Evolutionary conservation across 2,797 vertebrate genomes (phyloP), one percentile per base, ranked within the genome.

Genomic region (Pagetopsis macropterus): DNA sequence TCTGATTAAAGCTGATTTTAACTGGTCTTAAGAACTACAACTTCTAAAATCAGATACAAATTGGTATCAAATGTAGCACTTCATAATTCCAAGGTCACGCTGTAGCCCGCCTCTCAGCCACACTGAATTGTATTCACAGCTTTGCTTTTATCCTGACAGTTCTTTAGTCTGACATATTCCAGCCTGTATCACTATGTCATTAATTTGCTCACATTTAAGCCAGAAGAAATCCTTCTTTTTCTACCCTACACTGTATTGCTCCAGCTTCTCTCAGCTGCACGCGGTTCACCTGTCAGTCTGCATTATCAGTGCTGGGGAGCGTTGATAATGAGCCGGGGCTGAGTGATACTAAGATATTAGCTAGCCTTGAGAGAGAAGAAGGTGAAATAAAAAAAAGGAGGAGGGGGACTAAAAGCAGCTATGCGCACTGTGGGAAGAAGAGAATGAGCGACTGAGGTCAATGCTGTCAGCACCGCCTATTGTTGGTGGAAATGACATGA

Each of bases 171-270:
- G 63, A 85, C 78, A 84, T 81, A 7, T 78, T 90, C 82, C 71
- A 65, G 81, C 78, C 83, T 66, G 68, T 77, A 78, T 89, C 73
- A 69, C 81, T 58, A 57, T 87, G 84, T 86, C 86, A 87, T 86
- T 90, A 71, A 80, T 89, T 90, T 85, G 79, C 83, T 86, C 84
- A 81, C 78, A 78, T 82, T 82, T 79, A 87, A 81, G 78, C 77
- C 74, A 71, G 64, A 63, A 79, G 62, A 72, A 88, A 86, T 77
- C 74, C 70, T 68, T 60, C 68, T 59, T 54, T 76, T 71, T 75
- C 61, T 63, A 17, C 50, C 52, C 68, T 70, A 69, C 41, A 15
- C 72, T 67, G 59, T 55, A 67, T 60, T 64, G 48, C 84, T 74
- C 82, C 72, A 64, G 12, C 60, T 51, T 79, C 75, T 75, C 63